Percentiles rank a stretch among this genome's conserved stretches.
phyloP scores from a whole-genome alignment of 2,888 invertebrate genomes.

The Metalampra italica region DNA sequence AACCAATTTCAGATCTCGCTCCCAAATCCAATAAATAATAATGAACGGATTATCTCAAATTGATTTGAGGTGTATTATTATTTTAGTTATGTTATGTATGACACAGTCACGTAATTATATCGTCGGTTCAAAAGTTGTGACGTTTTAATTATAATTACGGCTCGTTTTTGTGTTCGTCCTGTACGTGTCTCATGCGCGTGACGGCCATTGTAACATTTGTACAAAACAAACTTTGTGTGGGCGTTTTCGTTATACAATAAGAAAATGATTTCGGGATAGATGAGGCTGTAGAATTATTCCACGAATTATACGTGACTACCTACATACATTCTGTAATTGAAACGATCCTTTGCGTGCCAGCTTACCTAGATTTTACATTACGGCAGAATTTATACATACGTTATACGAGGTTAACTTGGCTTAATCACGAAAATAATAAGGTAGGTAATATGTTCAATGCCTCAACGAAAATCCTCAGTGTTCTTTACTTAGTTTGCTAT shows the following conservation, averaged over 20 bases:
- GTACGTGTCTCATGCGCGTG: slow-evolving; percentile 55
- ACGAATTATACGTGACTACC: too few species aligned
- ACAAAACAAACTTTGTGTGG: slow-evolving; percentile 33
- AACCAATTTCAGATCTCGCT: neutral
- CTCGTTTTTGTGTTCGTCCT: slow-evolving; percentile 51
- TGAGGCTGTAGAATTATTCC: neutral
- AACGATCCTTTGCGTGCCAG: too few species aligned
- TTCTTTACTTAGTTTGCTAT: slow-evolving; percentile 10
- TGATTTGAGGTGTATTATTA: neutral
- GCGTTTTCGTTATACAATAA: slow-evolving; percentile 21
- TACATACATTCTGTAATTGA: too few species aligned
- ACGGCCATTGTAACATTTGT: slow-evolving; percentile 53
- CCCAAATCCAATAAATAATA: slow-evolving; percentile 5
- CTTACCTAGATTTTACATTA: too few species aligned
- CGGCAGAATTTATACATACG: too few species aligned
- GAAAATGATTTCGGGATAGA: slow-evolving; percentile 28
- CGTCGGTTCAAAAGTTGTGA: slow-evolving; percentile 57
- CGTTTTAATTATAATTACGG: slow-evolving; percentile 70
- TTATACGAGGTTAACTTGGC: too few species aligned
- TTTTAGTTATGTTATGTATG: neutral
- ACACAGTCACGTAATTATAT: slow-evolving; percentile 28
- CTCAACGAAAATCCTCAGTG: neutral
- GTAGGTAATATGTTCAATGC: too few species aligned
- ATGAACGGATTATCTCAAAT: slow-evolving; percentile 3
- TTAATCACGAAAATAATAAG: too few species aligned